phyloP scores from a whole-genome alignment of 1,140 invertebrate species.

The Cotesia vestalis region DNA sequence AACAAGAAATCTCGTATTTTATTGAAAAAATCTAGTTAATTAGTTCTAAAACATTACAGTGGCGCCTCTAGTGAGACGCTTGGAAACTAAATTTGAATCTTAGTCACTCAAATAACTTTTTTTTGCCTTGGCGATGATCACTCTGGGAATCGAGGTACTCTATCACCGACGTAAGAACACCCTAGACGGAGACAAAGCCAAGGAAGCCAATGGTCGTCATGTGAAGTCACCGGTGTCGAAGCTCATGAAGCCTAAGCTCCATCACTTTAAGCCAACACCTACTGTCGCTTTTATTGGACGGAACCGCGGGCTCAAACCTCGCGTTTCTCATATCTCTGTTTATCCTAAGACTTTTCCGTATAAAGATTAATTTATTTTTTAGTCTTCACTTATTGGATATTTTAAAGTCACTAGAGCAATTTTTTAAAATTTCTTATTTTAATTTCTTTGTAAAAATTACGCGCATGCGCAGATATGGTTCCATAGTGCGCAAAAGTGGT shows the following conservation, averaged over 20 bases:
- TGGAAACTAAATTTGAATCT: no score
- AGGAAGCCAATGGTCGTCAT: constrained; percentile 37
- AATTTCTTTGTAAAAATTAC: no score
- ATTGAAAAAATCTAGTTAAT: no score
- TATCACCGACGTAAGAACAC: constrained; percentile 76
- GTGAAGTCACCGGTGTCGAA: constrained; percentile 51
- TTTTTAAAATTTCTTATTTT: no score
- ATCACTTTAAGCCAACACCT: constrained; percentile 63
- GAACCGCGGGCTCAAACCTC: constrained; percentile 49
- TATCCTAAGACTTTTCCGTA: constrained; percentile 64
- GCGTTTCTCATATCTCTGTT: constrained; percentile 66
- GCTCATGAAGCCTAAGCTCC: constrained; percentile 48
- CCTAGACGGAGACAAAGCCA: constrained; percentile 54
- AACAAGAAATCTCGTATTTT: no score
- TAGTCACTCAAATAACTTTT: no score
- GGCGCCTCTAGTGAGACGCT: no score
- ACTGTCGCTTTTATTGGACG: constrained; percentile 51
- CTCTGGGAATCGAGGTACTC: constrained; percentile 80
- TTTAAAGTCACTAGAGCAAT: no score
- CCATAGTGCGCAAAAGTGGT: no score
- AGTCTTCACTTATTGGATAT: no score
- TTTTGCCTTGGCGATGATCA: constrained; percentile 82
- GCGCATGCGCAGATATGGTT: no score
- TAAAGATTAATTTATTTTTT: constrained; percentile 51
- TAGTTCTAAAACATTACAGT: no score